Base-by-base conservation (phyloP, 2,113 vertebrate species). In the Phoenicopterus ruber region DNA sequence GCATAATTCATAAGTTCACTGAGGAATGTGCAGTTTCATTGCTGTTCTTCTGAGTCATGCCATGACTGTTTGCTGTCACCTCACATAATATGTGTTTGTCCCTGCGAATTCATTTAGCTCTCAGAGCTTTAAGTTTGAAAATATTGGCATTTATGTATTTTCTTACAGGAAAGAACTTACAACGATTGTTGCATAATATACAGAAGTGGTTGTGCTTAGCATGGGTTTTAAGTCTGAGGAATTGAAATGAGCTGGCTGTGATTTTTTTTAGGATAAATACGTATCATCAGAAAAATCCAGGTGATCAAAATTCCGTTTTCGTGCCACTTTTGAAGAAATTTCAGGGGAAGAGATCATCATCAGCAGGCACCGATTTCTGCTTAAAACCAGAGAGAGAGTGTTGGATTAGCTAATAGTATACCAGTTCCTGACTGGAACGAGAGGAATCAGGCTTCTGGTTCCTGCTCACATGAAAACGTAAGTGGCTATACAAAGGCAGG, bases 31-130 rank as follows among this genome's bases (percentile, higher is more conserved):
- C 80, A 69, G 44, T 69, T 76, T 85, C 78, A 87, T 42, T 79
- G 21, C 66, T 93, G 49, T 26, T 91, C 24, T 76, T 93, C 81
- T 82, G 84, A 76, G 40, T 90, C 82, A 91, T 34, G 32, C 31
- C 10, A 11, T 54, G 59, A 16, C 28, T 94, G 10, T 72, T 87
- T 93, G 38, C 69, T 79, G 31, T 91, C 47, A 67, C 24, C 52
- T 93, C 42, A 31, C 25, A 34, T 62, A 31, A 17, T 26, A 11
- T 6, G 14, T 49, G 14, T 31, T 79, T 91, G 70, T 69, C 20
- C 31, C 11, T 32, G 28, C 28, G 40, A 76, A 79, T 79, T 76
- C 0, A 54, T 88, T 79, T 82, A 59, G 14, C 4, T 76, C 11
- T 82, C 36, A 70, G 66, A 94, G 36, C 32, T 91, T 85, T 61